phyloP scores from a whole-genome alignment of 2,113 vertebrate genomes.

The Ciconia stormi region DNA sequence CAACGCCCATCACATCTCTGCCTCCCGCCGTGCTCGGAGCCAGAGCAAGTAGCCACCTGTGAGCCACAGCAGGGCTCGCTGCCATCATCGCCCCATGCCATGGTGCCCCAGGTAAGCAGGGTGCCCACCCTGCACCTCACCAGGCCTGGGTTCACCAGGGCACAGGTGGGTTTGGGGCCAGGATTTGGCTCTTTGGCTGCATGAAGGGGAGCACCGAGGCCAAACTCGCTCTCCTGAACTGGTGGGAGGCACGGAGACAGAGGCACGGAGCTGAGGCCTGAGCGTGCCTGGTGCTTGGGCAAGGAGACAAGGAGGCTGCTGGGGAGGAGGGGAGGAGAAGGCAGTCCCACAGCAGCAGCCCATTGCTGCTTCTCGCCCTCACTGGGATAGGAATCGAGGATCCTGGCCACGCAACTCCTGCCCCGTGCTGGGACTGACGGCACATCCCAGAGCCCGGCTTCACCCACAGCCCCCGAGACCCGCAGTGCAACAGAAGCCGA shows the following conservation, averaged over 20 bases:
- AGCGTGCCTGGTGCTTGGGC: background rate
- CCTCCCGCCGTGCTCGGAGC: fast-evolving
- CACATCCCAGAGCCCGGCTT: background rate
- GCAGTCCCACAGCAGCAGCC: background rate
- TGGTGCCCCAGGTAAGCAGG: background rate
- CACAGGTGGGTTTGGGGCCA: background rate
- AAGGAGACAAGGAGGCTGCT: background rate
- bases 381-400: background rate
- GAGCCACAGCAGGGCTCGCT: background rate
- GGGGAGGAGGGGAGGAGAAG: background rate
- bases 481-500: background rate
- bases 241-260: background rate
- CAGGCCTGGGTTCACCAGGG: background rate
- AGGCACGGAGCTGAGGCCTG: background rate
- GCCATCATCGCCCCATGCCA: fast-evolving
- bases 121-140: background rate
- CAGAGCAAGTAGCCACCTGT: fast-evolving
- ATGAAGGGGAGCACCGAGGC: background rate
- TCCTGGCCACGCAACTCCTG: background rate
- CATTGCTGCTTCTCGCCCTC: background rate
- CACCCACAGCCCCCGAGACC: background rate
- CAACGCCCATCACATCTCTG: background rate
- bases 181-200: background rate
- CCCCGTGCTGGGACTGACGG: background rate
- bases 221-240: background rate